A percentile compares a stretch with the other conserved stretches of the same genome.
These are phyloP conservation scores for Sthenelais limicola DNA, from an alignment of 2,888 invertebrate genomes.

Conservation along the genomic window DNA sequence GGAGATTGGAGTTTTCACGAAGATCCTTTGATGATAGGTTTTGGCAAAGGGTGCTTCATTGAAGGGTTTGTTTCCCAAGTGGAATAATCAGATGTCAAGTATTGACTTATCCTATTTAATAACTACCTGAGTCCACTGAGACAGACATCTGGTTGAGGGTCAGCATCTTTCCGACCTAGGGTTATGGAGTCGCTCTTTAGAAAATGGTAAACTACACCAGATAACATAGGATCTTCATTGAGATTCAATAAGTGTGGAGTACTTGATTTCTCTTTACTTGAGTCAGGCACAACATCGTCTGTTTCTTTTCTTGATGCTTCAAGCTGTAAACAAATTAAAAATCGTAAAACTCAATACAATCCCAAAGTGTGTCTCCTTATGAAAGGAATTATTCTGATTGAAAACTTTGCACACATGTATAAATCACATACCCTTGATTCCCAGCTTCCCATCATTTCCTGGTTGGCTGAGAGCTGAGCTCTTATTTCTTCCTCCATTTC, in stretches of 20 bases:
- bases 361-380: neutral
- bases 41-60: neutral
- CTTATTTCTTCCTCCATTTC: slow-evolving; percentile 71
- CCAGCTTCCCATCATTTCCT: slow-evolving; percentile 59
- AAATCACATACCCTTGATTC: slow-evolving; percentile 5
- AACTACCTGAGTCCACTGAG: slow-evolving; percentile 71
- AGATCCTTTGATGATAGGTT: neutral
- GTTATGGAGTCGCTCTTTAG: slow-evolving; percentile 61
- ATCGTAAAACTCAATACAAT: neutral
- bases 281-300: slow-evolving; percentile 52
- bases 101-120: no score
- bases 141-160: slow-evolving; percentile 62
- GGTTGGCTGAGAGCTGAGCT: slow-evolving; percentile 69
- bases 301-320: slow-evolving; percentile 61
- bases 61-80: no score
- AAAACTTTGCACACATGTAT: neutral
- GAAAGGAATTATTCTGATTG: slow-evolving; percentile 44
- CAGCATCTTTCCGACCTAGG: slow-evolving; percentile 70
- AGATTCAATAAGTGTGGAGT: slow-evolving; percentile 69
- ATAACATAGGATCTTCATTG: slow-evolving; percentile 72
- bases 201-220: slow-evolving; percentile 70
- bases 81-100: no score
- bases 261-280: slow-evolving; percentile 41
- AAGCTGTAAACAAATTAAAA: slow-evolving; percentile 54
- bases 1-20: no score